phyloP scores from a whole-genome alignment of 2,113 vertebrate genomes.

The Psittacus erithacus region DNA sequence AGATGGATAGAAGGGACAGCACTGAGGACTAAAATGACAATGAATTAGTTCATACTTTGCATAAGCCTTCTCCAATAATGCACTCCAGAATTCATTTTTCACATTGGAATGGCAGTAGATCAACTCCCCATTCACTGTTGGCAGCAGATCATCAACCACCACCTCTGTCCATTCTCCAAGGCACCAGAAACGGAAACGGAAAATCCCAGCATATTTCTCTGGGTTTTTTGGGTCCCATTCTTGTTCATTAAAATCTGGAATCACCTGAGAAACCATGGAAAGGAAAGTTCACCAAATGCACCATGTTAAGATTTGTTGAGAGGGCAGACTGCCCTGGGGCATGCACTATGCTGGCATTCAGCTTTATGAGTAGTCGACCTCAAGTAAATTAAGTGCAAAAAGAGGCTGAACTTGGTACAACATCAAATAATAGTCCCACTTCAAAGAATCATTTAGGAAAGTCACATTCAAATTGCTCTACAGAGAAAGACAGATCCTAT shows the following conservation, averaged over 20 bases:
- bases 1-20: not conserved
- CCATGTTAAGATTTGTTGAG: not conserved
- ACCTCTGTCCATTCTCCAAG: constrained; percentile 93
- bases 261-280: constrained; percentile 77
- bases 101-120: constrained; percentile 89
- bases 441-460: not conserved
- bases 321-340: not conserved
- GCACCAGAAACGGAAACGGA: constrained; percentile 93
- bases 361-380: not conserved
- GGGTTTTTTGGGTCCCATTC: constrained; percentile 86
- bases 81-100: constrained; percentile 92
- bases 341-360: not conserved
- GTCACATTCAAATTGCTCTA: not conserved
- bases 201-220: constrained; percentile 88
- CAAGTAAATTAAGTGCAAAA: not conserved
- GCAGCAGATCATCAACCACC: constrained; percentile 92
- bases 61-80: constrained; percentile 92
- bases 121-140: constrained; percentile 82
- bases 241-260: constrained; percentile 86
- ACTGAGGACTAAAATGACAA: not conserved
- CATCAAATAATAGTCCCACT: not conserved
- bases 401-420: not conserved
- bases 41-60: constrained; percentile 81
- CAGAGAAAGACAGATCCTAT: not conserved
- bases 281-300: not conserved